phyloP scores from a whole-genome alignment of 2,113 vertebrate species.

The Thomomys bottae region DNA sequence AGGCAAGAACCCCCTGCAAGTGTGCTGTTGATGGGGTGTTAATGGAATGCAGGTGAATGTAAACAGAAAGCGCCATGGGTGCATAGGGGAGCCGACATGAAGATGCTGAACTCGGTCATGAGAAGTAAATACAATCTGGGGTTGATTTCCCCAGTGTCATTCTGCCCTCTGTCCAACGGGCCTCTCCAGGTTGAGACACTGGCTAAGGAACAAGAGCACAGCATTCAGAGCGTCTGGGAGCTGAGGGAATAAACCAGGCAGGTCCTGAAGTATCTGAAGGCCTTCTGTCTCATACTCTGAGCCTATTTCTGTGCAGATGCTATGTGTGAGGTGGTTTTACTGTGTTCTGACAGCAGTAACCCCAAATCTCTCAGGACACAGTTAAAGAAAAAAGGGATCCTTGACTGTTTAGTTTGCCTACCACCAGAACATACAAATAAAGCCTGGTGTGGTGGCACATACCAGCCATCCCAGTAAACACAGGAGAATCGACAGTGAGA shows the following conservation, averaged over 20 bases:
- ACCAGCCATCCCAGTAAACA: too few relatives aligned
- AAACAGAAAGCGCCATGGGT: conserved; percentile 60
- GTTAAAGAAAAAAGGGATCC: neutral
- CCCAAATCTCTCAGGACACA: neutral
- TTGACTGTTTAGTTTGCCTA: neutral
- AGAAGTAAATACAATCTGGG: conserved; percentile 40
- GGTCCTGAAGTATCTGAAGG: conserved; percentile 22
- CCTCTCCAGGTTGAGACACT: conserved; percentile 14
- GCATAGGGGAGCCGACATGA: conserved; percentile 16
- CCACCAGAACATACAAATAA: neutral
- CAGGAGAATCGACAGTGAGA: too few relatives aligned
- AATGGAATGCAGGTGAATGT: conserved; percentile 67
- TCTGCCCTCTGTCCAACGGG: neutral
- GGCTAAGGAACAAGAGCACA: conserved; percentile 32
- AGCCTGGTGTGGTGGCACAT: too few relatives aligned
- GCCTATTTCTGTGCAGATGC: neutral
- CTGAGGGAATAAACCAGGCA: neutral
- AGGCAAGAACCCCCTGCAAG: conserved; percentile 64
- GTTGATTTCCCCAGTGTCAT: conserved; percentile 60
- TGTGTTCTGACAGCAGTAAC: neutral
- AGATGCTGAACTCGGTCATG: conserved; percentile 70
- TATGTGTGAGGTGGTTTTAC: neutral
- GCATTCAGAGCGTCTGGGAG: conserved; percentile 37
- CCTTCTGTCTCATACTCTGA: neutral
- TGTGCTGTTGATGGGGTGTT: conserved; percentile 60